Conservation (phyloP, 1,140 invertebrate species). For the Cyphomyrmex costatus region DNA sequence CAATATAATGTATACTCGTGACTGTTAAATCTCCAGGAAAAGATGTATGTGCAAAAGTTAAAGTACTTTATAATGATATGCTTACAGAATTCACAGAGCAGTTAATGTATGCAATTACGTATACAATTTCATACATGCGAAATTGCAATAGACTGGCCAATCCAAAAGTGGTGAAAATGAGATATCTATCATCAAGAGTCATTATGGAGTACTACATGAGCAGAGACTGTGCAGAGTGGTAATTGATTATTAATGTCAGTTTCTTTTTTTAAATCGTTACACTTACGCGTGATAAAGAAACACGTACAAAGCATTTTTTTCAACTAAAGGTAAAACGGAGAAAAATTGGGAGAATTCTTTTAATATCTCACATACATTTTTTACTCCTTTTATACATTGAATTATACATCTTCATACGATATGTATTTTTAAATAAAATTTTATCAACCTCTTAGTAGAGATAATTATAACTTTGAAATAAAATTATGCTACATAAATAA, state of each 20-base stretch:
- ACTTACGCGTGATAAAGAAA: conserved; percentile 67
- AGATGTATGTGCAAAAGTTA: conserved; percentile 67
- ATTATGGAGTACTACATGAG: conserved; percentile 72
- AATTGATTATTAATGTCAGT: conserved; percentile 64
- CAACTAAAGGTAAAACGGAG: conserved; percentile 68
- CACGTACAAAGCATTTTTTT: conserved; percentile 76
- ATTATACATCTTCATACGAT: conserved; percentile 18
- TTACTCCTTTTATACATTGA: conserved; percentile 63
- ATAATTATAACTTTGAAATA: conserved; percentile 31
- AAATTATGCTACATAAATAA: conserved; percentile 24
- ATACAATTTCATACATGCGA: conserved; percentile 78
- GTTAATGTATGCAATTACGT: conserved; percentile 79
- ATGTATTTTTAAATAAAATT: conserved; percentile 29
- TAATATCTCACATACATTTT: conserved; percentile 36
- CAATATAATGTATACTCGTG: background rate
- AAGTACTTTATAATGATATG: conserved; percentile 79
- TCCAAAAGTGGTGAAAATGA: conserved; percentile 76
- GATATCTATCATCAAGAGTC: conserved; percentile 73
- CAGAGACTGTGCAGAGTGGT: conserved; percentile 74
- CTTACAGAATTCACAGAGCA: conserved; percentile 79
- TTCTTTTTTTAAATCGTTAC: background rate
- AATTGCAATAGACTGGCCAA: conserved; percentile 77
- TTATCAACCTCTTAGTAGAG: conserved; percentile 7
- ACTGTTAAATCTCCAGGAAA: conserved; percentile 29
- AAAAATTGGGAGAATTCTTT: conserved; percentile 69